Evolutionary conservation across 2,888 invertebrate genomes (phyloP), one percentile per base, ranked within the genome.

Genomic region (Temnothorax unifasciatus): DNA sequence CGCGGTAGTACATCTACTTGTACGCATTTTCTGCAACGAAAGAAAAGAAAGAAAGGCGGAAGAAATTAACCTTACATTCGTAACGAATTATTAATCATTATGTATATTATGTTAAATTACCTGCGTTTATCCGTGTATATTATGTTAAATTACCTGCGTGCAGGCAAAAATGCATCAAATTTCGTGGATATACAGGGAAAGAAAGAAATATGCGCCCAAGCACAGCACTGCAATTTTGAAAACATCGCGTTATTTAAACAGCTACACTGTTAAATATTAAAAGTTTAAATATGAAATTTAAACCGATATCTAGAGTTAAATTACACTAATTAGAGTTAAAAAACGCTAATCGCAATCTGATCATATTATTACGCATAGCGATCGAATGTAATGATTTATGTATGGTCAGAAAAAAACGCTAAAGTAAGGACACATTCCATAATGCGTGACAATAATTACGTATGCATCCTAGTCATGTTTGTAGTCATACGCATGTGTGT

Each of bases 381-480:
- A 52, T 25, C 29, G 47, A 38, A 64, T 64, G 25, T 38, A 41
- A 15, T 52, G 38, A 76, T 76, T 76, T 34, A 71, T 34, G 29
- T 25, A 41, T n/a, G 25, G n/a, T 29, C 11, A 18, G 15, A 25
- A 57, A 68, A 68, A 68, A 69, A 68, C 5, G 9, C 9, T 34
- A n/a, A 68, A 54, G 2, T 3, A 18, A 54, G 13, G 44, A 21
- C 29, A 15, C 66, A 54, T 66, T 66, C 44, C 29, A 25, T 54
- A 57, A 77, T 77, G 54, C 21, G 68, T 21, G 57, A 44, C 29
- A 50, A 57, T 77, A 77, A 77, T 57, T 54, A 25, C 68, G 18
- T 41, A 0, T 11, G 68, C 54, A 44, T 29, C 44, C 69, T 77
- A 13, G 5, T 44, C 54, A 18, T 64, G 34, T 18, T 29, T 44